A percentile compares a stretch with the other conserved stretches of the same genome.
Evolutionary conservation across 2,797 vertebrate species (phyloP).

Genomic region (Leptodactylus fallax): DNA sequence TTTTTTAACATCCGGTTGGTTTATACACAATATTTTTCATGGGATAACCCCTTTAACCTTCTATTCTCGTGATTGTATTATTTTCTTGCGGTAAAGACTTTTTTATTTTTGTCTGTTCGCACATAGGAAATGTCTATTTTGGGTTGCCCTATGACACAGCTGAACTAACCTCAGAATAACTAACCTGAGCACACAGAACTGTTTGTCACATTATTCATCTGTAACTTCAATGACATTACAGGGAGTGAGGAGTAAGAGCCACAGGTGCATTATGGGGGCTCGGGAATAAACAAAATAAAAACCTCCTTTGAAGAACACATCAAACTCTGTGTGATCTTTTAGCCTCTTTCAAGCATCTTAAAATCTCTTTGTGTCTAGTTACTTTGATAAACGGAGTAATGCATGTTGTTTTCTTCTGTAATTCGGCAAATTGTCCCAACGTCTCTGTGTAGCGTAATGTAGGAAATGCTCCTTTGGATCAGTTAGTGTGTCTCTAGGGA

Average conservation of each 20-base stretch:
- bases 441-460: conserved; percentile 17
- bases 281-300: background rate
- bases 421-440: background rate
- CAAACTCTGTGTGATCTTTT: conserved; percentile 17
- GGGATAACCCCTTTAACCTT: background rate
- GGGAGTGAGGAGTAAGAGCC: background rate
- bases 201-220: background rate
- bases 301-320: background rate
- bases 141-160: background rate
- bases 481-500: background rate
- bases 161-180: background rate
- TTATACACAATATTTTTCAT: too few species aligned
- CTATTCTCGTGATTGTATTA: background rate
- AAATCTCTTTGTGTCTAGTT: background rate
- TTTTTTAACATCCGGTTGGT: too few species aligned
- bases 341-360: background rate
- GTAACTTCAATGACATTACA: background rate
- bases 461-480: conserved; percentile 27
- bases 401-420: background rate
- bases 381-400: conserved; percentile 2
- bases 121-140: background rate
- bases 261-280: background rate
- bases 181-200: background rate
- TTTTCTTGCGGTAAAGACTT: too few species aligned
- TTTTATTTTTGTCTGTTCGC: too few species aligned